phyloP scores from a whole-genome alignment of 2,113 vertebrate species.

The Onychostoma macrolepis region DNA sequence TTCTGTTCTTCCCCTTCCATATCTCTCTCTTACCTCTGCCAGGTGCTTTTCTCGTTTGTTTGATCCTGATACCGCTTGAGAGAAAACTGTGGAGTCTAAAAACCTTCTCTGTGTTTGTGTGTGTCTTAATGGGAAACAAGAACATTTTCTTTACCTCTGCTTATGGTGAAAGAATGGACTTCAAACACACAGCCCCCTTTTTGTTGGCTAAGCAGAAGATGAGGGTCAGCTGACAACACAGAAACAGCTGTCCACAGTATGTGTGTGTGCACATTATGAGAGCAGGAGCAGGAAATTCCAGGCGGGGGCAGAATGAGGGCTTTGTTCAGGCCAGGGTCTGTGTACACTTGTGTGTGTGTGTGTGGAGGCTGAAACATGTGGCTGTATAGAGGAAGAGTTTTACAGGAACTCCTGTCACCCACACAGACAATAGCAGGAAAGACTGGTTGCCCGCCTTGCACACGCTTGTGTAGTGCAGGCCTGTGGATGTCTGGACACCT shows the following conservation, averaged over 20 bases:
- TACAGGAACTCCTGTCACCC: constrained; percentile 56
- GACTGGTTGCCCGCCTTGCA: constrained; percentile 66
- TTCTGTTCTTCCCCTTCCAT: constrained; percentile 33
- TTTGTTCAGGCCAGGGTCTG: constrained; percentile 67
- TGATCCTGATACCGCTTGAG: background rate
- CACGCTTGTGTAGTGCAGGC: constrained; percentile 61
- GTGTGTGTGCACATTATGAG: constrained; percentile 39
- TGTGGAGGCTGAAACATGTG: constrained; percentile 49
- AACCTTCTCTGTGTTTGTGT: background rate
- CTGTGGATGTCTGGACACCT: constrained; percentile 66
- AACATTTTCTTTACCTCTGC: constrained; percentile 27
- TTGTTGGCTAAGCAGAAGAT: constrained; percentile 66
- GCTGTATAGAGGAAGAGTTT: constrained; percentile 54
- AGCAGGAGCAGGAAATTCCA: constrained; percentile 69
- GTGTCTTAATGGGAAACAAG: constrained; percentile 4
- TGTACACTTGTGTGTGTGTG: constrained; percentile 37
- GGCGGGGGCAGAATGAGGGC: constrained; percentile 63
- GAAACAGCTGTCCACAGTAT: constrained; percentile 67
- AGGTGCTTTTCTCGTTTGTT: constrained; percentile 38
- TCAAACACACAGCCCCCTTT: constrained; percentile 53
- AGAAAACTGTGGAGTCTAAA: constrained; percentile 8
- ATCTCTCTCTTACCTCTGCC: constrained; percentile 15
- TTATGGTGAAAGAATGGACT: constrained; percentile 44
- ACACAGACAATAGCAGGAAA: constrained; percentile 74
- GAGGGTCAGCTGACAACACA: constrained; percentile 73